These are phyloP conservation scores for Lasioglossum villosulum DNA, from an alignment of 2,888 invertebrate genomes.

Conservation along the genomic window DNA sequence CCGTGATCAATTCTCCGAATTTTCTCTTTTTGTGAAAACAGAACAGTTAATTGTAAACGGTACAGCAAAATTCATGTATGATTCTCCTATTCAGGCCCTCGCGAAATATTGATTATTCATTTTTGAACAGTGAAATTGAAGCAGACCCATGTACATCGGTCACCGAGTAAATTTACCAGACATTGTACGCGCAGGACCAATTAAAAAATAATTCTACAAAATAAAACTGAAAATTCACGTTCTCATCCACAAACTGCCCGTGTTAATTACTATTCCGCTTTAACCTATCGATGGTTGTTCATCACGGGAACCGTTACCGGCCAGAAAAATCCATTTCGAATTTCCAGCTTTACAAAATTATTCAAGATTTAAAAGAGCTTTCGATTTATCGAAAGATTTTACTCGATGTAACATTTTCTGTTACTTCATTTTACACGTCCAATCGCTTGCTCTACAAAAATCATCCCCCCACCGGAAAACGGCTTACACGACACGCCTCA, in stretches of 20 bases:
- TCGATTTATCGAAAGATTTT: background rate
- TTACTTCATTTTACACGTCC: background rate
- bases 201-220: background rate
- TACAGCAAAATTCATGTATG: background rate
- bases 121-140: constrained; percentile 1
- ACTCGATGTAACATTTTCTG: background rate
- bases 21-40: background rate
- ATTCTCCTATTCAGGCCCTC: background rate
- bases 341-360: background rate
- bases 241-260: background rate
- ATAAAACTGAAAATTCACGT: background rate
- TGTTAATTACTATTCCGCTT: background rate
- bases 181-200: background rate
- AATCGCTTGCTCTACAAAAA: background rate
- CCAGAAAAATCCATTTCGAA: background rate
- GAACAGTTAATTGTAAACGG: background rate
- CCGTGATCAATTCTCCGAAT: background rate
- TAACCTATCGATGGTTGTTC: background rate
- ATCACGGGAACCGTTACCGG: background rate
- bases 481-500: background rate
- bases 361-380: background rate
- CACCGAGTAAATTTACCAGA: background rate
- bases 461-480: background rate
- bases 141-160: background rate
- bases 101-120: constrained; percentile 9